Conservation (phyloP, 2,888 invertebrate species). For the Coleophora deauratella region DNA sequence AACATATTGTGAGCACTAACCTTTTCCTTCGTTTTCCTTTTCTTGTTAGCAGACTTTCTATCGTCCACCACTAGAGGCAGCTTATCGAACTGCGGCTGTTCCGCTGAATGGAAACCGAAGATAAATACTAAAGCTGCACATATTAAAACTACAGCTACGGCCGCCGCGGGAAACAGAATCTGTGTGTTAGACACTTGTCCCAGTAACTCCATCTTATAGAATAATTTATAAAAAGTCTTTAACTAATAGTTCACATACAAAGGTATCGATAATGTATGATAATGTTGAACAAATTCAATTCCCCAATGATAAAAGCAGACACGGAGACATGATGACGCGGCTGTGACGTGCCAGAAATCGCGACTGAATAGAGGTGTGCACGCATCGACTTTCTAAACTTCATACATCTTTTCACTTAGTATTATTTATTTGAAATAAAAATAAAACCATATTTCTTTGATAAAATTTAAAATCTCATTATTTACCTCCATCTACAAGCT, state of each 20-base stretch:
- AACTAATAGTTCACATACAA: constrained; percentile 61
- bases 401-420: no score
- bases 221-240: constrained; percentile 39
- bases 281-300: constrained; percentile 66
- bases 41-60: constrained; percentile 79
- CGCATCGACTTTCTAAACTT: constrained; percentile 7
- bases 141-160: constrained; percentile 78
- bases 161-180: constrained; percentile 71
- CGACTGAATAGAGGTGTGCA: constrained; percentile 32
- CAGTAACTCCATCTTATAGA: constrained; percentile 73
- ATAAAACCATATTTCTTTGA: no score
- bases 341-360: constrained; percentile 77
- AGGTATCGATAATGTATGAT: constrained; percentile 62
- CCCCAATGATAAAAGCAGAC: constrained; percentile 69
- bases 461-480: no score
- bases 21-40: constrained; percentile 82
- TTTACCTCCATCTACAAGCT: no score
- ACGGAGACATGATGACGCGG: constrained; percentile 79
- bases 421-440: no score
- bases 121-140: constrained; percentile 83
- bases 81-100: constrained; percentile 87
- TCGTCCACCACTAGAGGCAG: constrained; percentile 77
- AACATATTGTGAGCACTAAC: constrained; percentile 55
- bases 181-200: constrained; percentile 74
- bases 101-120: constrained; percentile 85